Evolutionary conservation across 2,888 invertebrate species (phyloP).

Genomic region (Volucella bombylans): DNA sequence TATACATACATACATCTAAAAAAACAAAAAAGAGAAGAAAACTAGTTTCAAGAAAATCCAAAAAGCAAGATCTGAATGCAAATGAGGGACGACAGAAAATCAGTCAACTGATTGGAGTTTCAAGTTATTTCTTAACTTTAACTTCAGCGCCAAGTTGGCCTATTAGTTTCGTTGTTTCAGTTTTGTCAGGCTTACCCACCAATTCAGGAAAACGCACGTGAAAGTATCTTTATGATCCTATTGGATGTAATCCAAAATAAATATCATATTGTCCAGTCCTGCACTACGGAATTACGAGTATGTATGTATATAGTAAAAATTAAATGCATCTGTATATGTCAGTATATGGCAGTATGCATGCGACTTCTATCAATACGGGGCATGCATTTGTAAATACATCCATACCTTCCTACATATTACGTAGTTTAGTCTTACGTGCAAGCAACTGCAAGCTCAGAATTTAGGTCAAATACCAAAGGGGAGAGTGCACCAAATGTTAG

Average conservation of each 20-base stretch:
- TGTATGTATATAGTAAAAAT: too few relatives aligned
- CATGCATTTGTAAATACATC: conserved; percentile 10
- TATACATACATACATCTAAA: background rate
- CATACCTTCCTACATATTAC: conserved; percentile 45
- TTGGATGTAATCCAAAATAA: conserved; percentile 55
- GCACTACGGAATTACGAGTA: too few relatives aligned
- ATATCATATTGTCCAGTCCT: conserved; percentile 41
- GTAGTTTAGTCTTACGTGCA: conserved; percentile 67
- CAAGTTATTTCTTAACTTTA: conserved; percentile 40
- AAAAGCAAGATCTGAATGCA: conserved; percentile 59
- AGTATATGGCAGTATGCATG: background rate
- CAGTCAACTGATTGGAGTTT: conserved; percentile 17
- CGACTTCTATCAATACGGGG: background rate
- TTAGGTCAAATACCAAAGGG: conserved; percentile 73
- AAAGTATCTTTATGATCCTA: conserved; percentile 21
- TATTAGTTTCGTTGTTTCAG: background rate
- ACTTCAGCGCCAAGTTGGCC: conserved; percentile 17
- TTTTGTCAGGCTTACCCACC: conserved; percentile 5
- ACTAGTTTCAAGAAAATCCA: conserved; percentile 38
- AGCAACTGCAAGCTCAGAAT: conserved; percentile 51
- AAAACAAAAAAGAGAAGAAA: conserved; percentile 14
- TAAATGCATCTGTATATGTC: conserved; percentile 15
- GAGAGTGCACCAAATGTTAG: conserved; percentile 66
- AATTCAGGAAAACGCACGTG: conserved; percentile 36
- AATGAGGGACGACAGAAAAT: conserved; percentile 39